These are phyloP conservation scores for Isaurus tuberculatus DNA, from an alignment of 92 coral and sea anemone species.

Conservation along the genomic window DNA sequence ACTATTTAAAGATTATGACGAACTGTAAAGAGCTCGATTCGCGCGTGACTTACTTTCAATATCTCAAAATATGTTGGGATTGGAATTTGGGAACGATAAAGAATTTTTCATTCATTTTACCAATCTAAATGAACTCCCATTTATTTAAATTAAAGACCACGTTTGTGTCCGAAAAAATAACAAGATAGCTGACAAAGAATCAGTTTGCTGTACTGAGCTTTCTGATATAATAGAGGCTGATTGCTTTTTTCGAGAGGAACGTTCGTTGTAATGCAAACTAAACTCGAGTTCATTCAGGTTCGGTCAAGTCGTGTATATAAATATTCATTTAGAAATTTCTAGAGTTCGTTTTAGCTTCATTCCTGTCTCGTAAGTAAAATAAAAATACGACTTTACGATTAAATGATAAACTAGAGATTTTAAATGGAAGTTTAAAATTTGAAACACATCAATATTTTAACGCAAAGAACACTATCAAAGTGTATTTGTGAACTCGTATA, in stretches of 20 bases:
- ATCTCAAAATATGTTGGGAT: neutral
- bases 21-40: neutral
- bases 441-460: constrained; percentile 41
- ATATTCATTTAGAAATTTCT: constrained; percentile 8
- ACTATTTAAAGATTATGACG: constrained; percentile 7
- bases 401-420: neutral
- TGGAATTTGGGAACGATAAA: neutral
- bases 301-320: neutral
- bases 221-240: neutral
- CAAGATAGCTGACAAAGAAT: neutral
- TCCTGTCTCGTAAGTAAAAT: neutral
- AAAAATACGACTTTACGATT: neutral
- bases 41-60: constrained; percentile 8
- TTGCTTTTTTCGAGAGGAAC: neutral
- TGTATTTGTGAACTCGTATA: neutral
- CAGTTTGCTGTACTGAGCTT: neutral
- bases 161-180: neutral
- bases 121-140: neutral
- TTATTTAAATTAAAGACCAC: neutral
- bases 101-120: neutral
- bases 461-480: neutral
- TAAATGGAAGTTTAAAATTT: neutral
- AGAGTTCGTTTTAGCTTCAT: constrained; percentile 2
- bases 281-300: neutral
- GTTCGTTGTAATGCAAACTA: neutral